Percentiles rank a stretch among this genome's conserved stretches.
Conservation (phyloP, 1,140 invertebrate genomes). For the Andrena cerasifolii region DNA sequence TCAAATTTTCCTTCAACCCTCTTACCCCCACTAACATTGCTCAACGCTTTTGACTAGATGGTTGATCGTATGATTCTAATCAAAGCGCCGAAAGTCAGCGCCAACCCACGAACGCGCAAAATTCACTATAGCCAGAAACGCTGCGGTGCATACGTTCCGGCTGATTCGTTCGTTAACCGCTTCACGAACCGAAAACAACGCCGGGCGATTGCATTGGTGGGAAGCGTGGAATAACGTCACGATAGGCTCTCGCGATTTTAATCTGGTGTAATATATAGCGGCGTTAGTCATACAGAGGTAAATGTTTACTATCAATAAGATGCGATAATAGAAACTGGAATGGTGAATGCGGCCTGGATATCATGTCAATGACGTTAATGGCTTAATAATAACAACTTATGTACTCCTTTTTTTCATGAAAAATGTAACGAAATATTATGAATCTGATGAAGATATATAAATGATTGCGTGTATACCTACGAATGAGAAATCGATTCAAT, state of each 20-base stretch:
- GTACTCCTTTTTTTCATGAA: too few species aligned
- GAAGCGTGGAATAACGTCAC: background rate
- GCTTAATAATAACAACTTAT: too few species aligned
- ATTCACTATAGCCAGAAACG: background rate
- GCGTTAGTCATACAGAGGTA: too few species aligned
- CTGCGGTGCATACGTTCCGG: background rate
- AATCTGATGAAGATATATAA: too few species aligned
- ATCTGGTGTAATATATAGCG: background rate
- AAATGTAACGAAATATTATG: too few species aligned
- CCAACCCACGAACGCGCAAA: background rate
- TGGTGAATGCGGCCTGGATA: background rate
- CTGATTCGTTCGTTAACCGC: background rate
- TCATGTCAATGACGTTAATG: too few species aligned
- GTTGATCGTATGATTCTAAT: slow-evolving; percentile 37
- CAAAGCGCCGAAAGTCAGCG: slow-evolving; percentile 22
- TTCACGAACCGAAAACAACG: too few species aligned
- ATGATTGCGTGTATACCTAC: too few species aligned
- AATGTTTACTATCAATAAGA: slow-evolving; percentile 1
- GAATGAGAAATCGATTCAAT: too few species aligned
- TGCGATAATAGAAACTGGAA: background rate
- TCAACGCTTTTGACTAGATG: slow-evolving; percentile 8
- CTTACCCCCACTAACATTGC: slow-evolving; percentile 18
- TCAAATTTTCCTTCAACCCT: slow-evolving; percentile 38
- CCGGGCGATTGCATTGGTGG: too few species aligned
- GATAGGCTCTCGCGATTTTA: background rate